Conservation (phyloP, 2,888 invertebrate species). For the Synergus umbraculus region DNA sequence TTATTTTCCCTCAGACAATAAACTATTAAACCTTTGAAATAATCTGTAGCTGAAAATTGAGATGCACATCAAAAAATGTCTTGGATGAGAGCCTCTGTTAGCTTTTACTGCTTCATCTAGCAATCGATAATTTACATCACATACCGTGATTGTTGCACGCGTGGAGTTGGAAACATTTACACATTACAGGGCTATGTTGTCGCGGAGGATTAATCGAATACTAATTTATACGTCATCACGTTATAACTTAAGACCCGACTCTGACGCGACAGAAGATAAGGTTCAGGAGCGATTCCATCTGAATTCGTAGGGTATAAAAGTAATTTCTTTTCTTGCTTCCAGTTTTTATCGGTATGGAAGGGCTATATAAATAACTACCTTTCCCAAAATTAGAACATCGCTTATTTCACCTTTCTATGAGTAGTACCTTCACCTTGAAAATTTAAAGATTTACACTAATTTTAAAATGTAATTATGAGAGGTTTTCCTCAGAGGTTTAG, state of each 20-base stretch:
- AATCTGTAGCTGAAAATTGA: background rate
- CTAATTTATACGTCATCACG: conserved; percentile 20
- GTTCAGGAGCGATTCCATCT: background rate
- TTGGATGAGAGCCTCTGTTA: conserved; percentile 10
- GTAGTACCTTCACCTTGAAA: background rate
- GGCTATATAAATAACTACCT: background rate
- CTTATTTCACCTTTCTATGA: background rate
- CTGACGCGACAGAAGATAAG: background rate
- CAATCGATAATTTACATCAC: conserved; percentile 21
- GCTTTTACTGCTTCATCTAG: background rate
- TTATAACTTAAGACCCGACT: conserved; percentile 7
- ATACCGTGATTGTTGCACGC: conserved; percentile 22
- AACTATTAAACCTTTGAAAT: background rate
- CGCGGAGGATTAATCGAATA: conserved; percentile 36
- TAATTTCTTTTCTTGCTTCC: background rate
- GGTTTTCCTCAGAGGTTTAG: too few relatives aligned
- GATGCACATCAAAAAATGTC: background rate
- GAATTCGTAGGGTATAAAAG: background rate
- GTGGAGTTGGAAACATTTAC: conserved; percentile 32
- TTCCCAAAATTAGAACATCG: background rate
- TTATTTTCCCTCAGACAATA: conserved; percentile 5
- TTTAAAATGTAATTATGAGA: too few relatives aligned
- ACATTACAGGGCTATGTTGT: conserved; percentile 28
- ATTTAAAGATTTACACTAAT: too few relatives aligned
- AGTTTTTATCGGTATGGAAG: background rate